Evolutionary conservation across 2,888 invertebrate species (phyloP).

Genomic region (Tricholauxania praeusta): DNA sequence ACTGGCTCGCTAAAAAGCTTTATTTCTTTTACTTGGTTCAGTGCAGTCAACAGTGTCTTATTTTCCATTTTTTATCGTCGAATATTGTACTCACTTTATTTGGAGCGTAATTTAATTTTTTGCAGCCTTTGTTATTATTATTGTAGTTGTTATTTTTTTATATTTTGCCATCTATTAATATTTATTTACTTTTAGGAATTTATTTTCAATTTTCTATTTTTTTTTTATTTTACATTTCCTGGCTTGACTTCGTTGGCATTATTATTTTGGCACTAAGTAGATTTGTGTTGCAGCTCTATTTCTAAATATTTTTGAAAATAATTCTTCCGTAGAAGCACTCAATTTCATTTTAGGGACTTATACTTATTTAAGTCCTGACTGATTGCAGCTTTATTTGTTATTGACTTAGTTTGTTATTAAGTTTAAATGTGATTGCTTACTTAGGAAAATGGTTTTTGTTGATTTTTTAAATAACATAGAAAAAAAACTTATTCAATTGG

Average conservation of each 20-base stretch:
- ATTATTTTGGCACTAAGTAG: neutral
- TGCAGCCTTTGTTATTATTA: constrained; percentile 3
- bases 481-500: too few species aligned
- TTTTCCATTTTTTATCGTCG: neutral
- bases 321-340: neutral
- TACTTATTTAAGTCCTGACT: neutral
- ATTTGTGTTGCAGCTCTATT: neutral
- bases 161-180: neutral
- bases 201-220: neutral
- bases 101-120: constrained; percentile 5
- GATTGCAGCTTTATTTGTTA: constrained; percentile 5
- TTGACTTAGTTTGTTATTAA: too few species aligned
- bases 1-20: too few species aligned
- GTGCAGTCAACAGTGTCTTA: too few species aligned
- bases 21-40: too few species aligned
- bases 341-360: neutral
- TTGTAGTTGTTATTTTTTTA: neutral
- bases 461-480: too few species aligned
- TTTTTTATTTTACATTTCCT: neutral
- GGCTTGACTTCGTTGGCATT: neutral
- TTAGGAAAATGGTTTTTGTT: too few species aligned
- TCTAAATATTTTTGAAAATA: neutral
- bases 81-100: neutral
- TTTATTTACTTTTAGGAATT: neutral
- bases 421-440: too few species aligned